Evolutionary conservation across 2,888 invertebrate genomes (phyloP), one percentile per base, ranked within the genome.

Genomic region (Agrilus biguttatus): DNA sequence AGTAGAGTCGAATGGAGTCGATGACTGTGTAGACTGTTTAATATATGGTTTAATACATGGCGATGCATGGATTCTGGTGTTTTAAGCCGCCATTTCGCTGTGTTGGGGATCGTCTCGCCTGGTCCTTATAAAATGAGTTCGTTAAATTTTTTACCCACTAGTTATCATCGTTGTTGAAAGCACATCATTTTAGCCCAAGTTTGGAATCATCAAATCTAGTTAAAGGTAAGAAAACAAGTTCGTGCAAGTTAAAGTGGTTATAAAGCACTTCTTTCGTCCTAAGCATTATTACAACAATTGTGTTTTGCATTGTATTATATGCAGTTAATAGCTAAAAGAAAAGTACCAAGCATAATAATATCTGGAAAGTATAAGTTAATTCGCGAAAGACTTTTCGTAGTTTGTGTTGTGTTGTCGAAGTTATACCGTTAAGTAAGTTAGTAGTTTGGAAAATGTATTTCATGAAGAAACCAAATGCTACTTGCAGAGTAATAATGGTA

Each of bases 351-450:
- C 49, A 52, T 52, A 51, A 52, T 45, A 51, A 51, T 46, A 49
- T 51, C 50, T 49, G 52, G 49, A 53, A 47, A 45, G 47, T 47
- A 45, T 49, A 55, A 56, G 57, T 54, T 55, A 56, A 56, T 56
- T 53, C 62, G 62, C 59, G 62, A 58, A 54, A 62, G 59, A 63
- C 60, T 60, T 54, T 54, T 55, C 62, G 63, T 65, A 65, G 65
- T 65, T 64, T 63, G 64, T 65, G 65, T 61, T 62, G 62, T 63
- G 62, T 56, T 51, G 57, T 56, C 51, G 51, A 56, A 59, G 59
- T 59, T 50, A 51, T 51, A 55, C 51, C 53, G 54, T 53, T 53
- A 52, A 55, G 49, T 54, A 50, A 57, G 54, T 54, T 42, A 28
- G 55, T 55, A 54, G 53, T 56, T 58, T 55, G 54, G 53, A 53